A percentile compares a stretch with the other conserved stretches of the same genome.
Conservation (phyloP, 2,888 invertebrate genomes). For the Orthosia gothica region DNA sequence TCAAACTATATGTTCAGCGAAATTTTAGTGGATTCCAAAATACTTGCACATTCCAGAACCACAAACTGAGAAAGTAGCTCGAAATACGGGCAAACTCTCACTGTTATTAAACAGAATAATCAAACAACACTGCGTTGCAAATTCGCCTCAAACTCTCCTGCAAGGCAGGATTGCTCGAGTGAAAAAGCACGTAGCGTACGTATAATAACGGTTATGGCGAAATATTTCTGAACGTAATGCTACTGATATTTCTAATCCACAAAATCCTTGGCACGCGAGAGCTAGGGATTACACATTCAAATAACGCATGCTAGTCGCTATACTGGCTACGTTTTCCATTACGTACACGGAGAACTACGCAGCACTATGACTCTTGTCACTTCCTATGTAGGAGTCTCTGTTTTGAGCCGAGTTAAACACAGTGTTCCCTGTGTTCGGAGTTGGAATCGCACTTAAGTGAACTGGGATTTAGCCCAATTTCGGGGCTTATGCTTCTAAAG, state of each 20-base stretch:
- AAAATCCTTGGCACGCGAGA: slow-evolving; percentile 83
- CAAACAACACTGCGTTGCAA: slow-evolving; percentile 49
- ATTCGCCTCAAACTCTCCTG: slow-evolving; percentile 47
- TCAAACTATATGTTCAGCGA: slow-evolving; percentile 37
- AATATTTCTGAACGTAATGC: slow-evolving; percentile 73
- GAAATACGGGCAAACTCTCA: slow-evolving; percentile 48
- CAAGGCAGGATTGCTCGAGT: slow-evolving; percentile 58
- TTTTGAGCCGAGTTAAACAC: slow-evolving; percentile 69
- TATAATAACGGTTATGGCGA: slow-evolving; percentile 70
- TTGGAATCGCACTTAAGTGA: slow-evolving; percentile 79
- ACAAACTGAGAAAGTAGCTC: slow-evolving; percentile 40
- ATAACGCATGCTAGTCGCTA: slow-evolving; percentile 79
- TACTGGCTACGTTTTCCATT: slow-evolving; percentile 71
- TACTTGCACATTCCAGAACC: slow-evolving; percentile 43
- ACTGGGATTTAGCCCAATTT: slow-evolving; percentile 86
- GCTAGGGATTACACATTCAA: slow-evolving; percentile 82
- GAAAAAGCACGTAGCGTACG: slow-evolving; percentile 68
- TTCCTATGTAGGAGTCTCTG: slow-evolving; percentile 58
- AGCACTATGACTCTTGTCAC: slow-evolving; percentile 66
- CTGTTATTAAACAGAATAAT: slow-evolving; percentile 63
- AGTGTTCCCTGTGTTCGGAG: slow-evolving; percentile 72
- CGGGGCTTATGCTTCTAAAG: slow-evolving; percentile 80
- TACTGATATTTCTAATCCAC: slow-evolving; percentile 82
- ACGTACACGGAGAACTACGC: slow-evolving; percentile 65
- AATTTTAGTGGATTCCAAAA: slow-evolving; percentile 40